Evolutionary conservation across 1,140 invertebrate species (phyloP).

Genomic region (Cotesia typhae): DNA sequence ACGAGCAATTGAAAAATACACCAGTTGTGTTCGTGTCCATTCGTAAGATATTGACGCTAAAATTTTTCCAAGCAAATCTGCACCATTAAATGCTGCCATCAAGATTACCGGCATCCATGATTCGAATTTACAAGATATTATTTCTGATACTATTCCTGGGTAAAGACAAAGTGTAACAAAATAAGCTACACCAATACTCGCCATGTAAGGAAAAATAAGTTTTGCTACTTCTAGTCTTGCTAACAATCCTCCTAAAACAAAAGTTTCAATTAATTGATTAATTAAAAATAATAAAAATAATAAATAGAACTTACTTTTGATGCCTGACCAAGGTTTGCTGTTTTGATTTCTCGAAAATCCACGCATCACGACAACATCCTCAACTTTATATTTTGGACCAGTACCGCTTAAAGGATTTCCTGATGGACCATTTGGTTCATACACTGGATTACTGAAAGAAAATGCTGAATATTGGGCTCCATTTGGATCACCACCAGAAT

Average conservation of each 20-base stretch:
- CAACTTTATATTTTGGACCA: constrained; percentile 78
- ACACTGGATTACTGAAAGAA: constrained; percentile 83
- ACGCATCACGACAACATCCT: constrained; percentile 78
- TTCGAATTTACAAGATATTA: constrained; percentile 81
- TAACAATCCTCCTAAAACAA: constrained; percentile 70
- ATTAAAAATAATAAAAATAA: neutral
- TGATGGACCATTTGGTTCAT: constrained; percentile 72
- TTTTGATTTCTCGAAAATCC: constrained; percentile 64
- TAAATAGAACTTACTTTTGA: constrained; percentile 69
- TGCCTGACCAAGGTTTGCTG: constrained; percentile 69
- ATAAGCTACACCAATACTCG: constrained; percentile 85
- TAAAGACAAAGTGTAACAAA: constrained; percentile 89
- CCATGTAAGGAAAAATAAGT: constrained; percentile 88
- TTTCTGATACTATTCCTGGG: constrained; percentile 88
- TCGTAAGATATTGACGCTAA: constrained; percentile 82
- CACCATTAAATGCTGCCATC: constrained; percentile 87
- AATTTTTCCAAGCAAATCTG: constrained; percentile 87
- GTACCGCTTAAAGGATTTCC: constrained; percentile 67
- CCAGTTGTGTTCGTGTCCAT: constrained; percentile 79
- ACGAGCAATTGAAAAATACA: constrained; percentile 75
- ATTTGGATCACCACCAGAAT: constrained; percentile 49
- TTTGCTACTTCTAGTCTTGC: constrained; percentile 80
- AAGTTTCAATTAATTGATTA: constrained; percentile 15
- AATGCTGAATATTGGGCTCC: constrained; percentile 69
- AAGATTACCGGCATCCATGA: constrained; percentile 92